Percentiles rank a stretch among this genome's conserved stretches.
These are phyloP conservation scores for Phylloscopus trochiloides DNA, from an alignment of 2,113 vertebrate genomes.

Conservation along the genomic window DNA sequence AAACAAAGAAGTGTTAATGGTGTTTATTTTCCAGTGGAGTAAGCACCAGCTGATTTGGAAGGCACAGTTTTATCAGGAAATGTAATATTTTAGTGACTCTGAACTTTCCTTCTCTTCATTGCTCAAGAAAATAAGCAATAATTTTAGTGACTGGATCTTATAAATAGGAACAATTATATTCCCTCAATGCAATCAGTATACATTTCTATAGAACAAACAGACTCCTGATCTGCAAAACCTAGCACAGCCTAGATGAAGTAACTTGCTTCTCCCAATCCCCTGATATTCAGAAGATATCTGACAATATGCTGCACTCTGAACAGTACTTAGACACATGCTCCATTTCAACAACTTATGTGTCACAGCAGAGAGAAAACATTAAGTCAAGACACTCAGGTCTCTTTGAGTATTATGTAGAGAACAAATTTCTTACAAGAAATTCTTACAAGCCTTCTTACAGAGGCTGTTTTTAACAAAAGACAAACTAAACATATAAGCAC, in stretches of 20 bases:
- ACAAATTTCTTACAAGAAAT: background rate
- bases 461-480: background rate
- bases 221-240: background rate
- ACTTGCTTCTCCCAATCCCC: background rate
- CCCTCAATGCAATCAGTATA: background rate
- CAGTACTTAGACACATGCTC: background rate
- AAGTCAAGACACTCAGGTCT: background rate
- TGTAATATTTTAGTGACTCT: background rate
- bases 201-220: background rate
- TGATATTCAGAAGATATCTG: background rate
- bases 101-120: background rate
- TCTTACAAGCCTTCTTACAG: background rate
- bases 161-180: background rate
- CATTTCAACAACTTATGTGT: background rate
- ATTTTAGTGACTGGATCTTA: background rate
- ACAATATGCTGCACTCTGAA: background rate
- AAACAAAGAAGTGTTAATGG: background rate
- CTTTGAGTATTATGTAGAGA: background rate
- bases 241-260: background rate
- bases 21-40: background rate
- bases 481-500: background rate
- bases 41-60: background rate
- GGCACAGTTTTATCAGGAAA: background rate
- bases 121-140: background rate
- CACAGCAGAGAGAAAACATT: background rate